Base-by-base conservation (phyloP, 2,888 invertebrate species). In the Phyllotreta striolata region DNA sequence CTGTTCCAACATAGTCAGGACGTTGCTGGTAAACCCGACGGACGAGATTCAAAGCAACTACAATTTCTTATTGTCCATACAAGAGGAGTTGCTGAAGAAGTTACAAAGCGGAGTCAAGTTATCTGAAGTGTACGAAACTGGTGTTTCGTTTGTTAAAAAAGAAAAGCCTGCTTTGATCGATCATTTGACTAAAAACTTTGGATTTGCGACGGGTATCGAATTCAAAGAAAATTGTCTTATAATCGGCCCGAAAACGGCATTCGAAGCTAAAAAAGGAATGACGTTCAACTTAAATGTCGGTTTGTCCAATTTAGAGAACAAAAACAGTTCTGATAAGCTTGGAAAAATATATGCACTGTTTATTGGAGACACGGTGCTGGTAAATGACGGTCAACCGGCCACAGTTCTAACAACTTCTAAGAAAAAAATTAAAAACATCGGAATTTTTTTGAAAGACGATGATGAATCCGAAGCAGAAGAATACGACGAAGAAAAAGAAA, bases 181-280 rank as follows among this genome's bases (percentile, higher is more conserved):
- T 62, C 95, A 93, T 79, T 84, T 99, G 59, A 96, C 96, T 0
- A 98, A 97, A 81, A 94, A 90, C 73, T 93, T 97, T 83, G 98
- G 98, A 4, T 99, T 99, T 84, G 96, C 90, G 0, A 98, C 95
- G 90, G 99, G 99, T 6, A 94, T 99, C 73, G 98, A 99, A 80
- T 99, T 99, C 80, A 89, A 98, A 61, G 99, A 99, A 81, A 93
- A 93, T 73, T 93, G 95, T 0, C 85, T 98, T 61, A 86, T 96
- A 0, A 93, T 99, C 76, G 93, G 93, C 0, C 92, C 95, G 0
- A 99, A 98, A 85, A 93, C 92, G 9, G 88, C 86, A 44, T 88
- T 89, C 0, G 80, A 87, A 1, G 89, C 91, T 0, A 92, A 89
- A 75, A 96, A 96, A 81, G 95, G 96, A 59, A 98, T 99, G 98